These are phyloP conservation scores for Scophthalmus maximus DNA, from an alignment of 2,113 vertebrate genomes.

Conservation along the genomic window DNA sequence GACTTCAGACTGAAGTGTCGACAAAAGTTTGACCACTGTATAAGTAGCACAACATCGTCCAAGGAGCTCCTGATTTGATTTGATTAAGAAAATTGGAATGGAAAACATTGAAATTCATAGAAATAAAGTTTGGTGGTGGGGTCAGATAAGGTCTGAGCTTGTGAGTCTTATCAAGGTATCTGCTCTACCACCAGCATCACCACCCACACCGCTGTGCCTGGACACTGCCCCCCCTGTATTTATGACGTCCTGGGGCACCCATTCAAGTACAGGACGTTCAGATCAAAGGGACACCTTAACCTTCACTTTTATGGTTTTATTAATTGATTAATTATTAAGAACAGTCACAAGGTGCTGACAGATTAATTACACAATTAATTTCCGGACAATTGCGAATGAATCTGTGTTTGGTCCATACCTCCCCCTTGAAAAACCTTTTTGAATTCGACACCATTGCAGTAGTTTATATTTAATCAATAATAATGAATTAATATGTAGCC, in stretches of 20 bases:
- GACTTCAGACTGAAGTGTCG: background rate
- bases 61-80: background rate
- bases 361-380: background rate
- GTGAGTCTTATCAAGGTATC: conserved; percentile 4
- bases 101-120: background rate
- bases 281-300: background rate
- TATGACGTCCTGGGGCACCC: conserved; percentile 4
- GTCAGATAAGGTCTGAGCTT: background rate
- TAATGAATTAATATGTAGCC: too few species aligned
- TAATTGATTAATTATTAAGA: background rate
- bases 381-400: background rate
- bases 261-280: background rate
- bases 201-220: conserved; percentile 8
- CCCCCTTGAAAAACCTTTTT: too few species aligned
- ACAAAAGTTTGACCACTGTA: too few species aligned
- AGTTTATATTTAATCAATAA: too few species aligned
- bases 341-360: background rate
- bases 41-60: too few species aligned
- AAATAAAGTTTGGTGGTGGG: background rate
- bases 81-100: background rate
- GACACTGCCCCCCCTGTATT: conserved; percentile 6
- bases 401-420: too few species aligned
- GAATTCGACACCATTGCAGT: too few species aligned
- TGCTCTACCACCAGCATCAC: conserved; percentile 2
- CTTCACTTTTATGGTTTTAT: conserved; percentile 32